phyloP scores from a whole-genome alignment of 1,140 invertebrate species.

The Elysia chlorotica region DNA sequence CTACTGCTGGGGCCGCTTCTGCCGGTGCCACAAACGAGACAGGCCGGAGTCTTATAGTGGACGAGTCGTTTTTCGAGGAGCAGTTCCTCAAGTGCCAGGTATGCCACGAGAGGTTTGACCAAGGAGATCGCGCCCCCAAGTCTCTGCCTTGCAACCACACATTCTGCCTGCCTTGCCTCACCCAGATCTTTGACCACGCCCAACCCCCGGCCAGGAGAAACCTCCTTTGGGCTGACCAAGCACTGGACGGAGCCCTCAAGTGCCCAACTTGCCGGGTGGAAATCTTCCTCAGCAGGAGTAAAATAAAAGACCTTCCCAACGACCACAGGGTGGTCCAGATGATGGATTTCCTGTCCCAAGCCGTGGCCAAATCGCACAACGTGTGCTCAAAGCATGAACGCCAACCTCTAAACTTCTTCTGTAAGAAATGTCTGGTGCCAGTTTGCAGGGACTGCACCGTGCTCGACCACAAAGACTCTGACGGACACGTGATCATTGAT shows the following conservation, averaged over 20 bases:
- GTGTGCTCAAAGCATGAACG: constrained; percentile 51
- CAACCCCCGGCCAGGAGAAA: constrained; percentile 35
- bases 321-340: constrained; percentile 55
- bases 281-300: constrained; percentile 44
- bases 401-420: constrained; percentile 57
- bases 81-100: constrained; percentile 52
- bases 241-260: constrained; percentile 46
- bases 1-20: neutral
- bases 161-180: constrained; percentile 48
- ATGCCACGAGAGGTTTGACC: constrained; percentile 49
- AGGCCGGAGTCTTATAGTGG: constrained; percentile 45
- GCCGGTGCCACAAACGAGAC: constrained; percentile 5
- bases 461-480: constrained; percentile 54
- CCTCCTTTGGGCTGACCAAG: constrained; percentile 39
- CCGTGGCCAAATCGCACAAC: constrained; percentile 43
- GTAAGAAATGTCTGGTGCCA: constrained; percentile 48
- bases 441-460: constrained; percentile 58
- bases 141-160: constrained; percentile 55
- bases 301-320: constrained; percentile 48
- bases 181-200: constrained; percentile 48
- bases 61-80: constrained; percentile 53
- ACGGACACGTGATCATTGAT: constrained; percentile 50
- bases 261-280: constrained; percentile 55
- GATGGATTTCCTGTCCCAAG: constrained; percentile 53
- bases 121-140: constrained; percentile 42